Evolutionary conservation across 2,113 vertebrate species (phyloP), one percentile per base, ranked within the genome.

Genomic region (Carassius auratus): DNA sequence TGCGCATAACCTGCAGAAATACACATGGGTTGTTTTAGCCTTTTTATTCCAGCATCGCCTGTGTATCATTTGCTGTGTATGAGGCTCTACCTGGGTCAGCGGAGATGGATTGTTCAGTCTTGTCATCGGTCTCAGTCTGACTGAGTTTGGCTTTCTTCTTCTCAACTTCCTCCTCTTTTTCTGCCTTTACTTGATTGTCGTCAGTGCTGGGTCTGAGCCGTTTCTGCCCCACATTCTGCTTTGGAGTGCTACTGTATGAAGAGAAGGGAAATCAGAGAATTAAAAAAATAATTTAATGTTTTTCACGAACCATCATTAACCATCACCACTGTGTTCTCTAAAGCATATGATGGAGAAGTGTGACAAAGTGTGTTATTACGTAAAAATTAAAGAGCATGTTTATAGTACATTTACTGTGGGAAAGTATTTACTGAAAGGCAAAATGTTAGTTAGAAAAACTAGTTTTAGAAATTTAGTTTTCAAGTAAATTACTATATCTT

Each of bases 81-180:
- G n/a, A 81, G 88, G 61, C 19, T 85, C 84, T 57, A 88, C 87
- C 52, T 36, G 61, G 17, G 74, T 83, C 73, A 90, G 76, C 83
- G 87, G 62, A 89, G 66, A 21, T 38, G 5, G 62, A 8, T 26
- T 85, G 64, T 61, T 79, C 45, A 2, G 64, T 73, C 33, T 52
- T 45, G 42, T 8, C 9, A 23, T 59, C 59, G n/a, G 66, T 30
- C 23, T 83, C 75, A 66, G 38, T 19, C 5, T 68, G 78, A 30
- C 17, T 36, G 15, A 88, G 26, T 61, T 81, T 93, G 77, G 84
- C 71, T 61, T 88, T 93, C 90, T 94, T 91, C 26, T 84, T 76
- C 86, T 92, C 88, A 78, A 87, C 83, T 64, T 88, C 83, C 19
- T 86, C 85, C 21, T 85, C 90, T 59, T 84, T 86, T 3, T 84